Evolutionary conservation across 2,888 invertebrate genomes (phyloP).

Genomic region (Tenodera sinensis): DNA sequence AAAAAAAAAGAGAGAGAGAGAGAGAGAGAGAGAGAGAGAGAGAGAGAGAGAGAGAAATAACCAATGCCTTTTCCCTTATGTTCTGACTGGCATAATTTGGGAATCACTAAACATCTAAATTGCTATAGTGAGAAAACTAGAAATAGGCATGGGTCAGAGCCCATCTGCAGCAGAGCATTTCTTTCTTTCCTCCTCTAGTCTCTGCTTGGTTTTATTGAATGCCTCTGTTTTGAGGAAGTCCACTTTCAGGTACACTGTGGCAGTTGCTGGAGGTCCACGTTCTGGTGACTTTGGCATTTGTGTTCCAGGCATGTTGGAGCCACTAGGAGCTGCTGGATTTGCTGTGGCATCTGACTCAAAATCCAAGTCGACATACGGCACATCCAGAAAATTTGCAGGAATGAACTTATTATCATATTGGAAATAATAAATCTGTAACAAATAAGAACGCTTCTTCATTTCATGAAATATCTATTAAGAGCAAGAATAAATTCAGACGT

Average conservation of each 20-base stretch:
- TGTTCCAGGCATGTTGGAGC: slow-evolving; percentile 22
- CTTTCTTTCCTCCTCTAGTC: slow-evolving; percentile 66
- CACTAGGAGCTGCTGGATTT: slow-evolving; percentile 40
- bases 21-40: too few species aligned
- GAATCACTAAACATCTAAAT: not conserved
- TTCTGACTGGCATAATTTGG: not conserved
- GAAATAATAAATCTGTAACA: slow-evolving; percentile 45
- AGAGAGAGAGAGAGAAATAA: not conserved
- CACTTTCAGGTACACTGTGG: slow-evolving; percentile 81
- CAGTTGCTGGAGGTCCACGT: slow-evolving; percentile 21
- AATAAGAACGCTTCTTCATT: slow-evolving; percentile 17
- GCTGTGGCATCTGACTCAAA: slow-evolving; percentile 49
- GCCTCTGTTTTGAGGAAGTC: slow-evolving; percentile 93
- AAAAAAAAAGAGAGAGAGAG: too few species aligned
- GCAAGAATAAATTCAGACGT: not conserved
- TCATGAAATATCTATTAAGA: not conserved
- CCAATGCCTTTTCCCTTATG: not conserved
- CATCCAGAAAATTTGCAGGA: slow-evolving; percentile 42
- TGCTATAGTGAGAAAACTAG: not conserved
- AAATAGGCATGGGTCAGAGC: not conserved
- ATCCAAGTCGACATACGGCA: slow-evolving; percentile 87
- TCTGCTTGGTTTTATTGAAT: slow-evolving; percentile 79
- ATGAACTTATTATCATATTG: slow-evolving; percentile 41
- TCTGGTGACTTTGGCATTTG: slow-evolving; percentile 37
- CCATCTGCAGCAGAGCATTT: slow-evolving; percentile 39